A percentile compares a stretch with the other conserved stretches of the same genome.
Conservation (phyloP, 2,113 vertebrate species). For the Elgaria multicarinata region DNA sequence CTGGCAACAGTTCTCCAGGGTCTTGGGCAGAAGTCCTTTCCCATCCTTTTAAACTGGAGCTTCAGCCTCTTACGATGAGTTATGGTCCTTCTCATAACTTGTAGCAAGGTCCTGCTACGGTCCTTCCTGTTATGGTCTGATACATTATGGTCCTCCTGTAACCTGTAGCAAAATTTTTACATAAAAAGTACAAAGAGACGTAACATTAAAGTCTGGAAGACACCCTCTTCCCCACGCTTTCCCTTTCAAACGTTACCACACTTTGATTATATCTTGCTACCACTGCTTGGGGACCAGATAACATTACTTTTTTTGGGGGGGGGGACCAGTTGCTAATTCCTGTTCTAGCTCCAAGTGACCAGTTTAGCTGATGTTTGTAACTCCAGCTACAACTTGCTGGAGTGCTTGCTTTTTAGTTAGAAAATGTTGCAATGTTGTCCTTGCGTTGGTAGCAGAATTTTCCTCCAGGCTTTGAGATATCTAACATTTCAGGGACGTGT, state of each 20-base stretch:
- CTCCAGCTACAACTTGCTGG: no score
- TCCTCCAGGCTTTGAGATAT: not conserved
- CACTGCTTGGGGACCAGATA: not conserved
- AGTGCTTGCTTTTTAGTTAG: not conserved
- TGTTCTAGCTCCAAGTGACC: not conserved
- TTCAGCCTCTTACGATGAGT: not conserved
- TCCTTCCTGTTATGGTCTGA: no score
- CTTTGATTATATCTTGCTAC: not conserved
- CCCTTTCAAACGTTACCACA: not conserved
- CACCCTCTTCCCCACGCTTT: not conserved
- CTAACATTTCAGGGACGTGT: not conserved
- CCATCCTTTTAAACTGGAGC: not conserved
- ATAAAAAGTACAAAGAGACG: not conserved
- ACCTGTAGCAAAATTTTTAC: no score
- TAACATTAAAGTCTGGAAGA: not conserved
- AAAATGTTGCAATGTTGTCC: not conserved
- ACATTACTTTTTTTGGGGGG: not conserved
- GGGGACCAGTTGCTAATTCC: not conserved
- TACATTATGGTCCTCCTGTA: no score
- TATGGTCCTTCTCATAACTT: no score
- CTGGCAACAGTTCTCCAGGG: not conserved
- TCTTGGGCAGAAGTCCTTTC: not conserved
- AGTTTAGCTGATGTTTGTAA: not conserved
- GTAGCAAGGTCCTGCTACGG: no score
- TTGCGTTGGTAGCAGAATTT: not conserved